These are phyloP conservation scores for Naja naja DNA, from an alignment of 2,113 vertebrate genomes.

Conservation along the genomic window DNA sequence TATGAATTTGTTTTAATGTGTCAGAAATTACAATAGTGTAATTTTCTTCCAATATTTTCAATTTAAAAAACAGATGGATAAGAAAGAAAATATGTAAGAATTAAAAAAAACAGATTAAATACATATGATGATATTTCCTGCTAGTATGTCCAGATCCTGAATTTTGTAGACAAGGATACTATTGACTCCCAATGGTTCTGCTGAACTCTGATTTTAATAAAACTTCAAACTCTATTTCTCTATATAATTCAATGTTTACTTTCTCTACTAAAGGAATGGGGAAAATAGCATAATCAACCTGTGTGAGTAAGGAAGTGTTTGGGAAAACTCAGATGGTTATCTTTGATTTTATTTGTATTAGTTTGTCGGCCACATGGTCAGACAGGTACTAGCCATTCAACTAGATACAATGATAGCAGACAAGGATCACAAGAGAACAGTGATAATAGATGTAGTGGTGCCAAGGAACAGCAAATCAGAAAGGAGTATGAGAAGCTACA, in stretches of 20 bases:
- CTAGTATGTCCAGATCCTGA: background rate
- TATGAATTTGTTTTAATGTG: background rate
- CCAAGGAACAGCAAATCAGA: background rate
- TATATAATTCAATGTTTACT: background rate
- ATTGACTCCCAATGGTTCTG: background rate
- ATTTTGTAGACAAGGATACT: background rate
- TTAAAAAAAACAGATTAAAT: background rate
- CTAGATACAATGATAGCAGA: background rate
- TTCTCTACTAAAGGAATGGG: background rate
- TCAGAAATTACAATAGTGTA: background rate
- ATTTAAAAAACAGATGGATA: background rate
- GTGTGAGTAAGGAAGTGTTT: background rate
- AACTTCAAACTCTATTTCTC: background rate
- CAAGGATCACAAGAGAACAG: background rate
- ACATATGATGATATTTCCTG: background rate
- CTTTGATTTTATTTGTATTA: background rate
- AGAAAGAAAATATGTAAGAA: background rate
- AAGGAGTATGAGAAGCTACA: background rate
- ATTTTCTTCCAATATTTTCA: background rate
- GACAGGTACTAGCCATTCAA: background rate
- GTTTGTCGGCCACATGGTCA: background rate
- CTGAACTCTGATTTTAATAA: background rate
- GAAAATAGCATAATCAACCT: background rate
- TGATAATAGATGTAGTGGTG: background rate
- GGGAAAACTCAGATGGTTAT: background rate